These are phyloP conservation scores for Eurytoma adleriae DNA, from an alignment of 2,888 invertebrate genomes.

Conservation along the genomic window DNA sequence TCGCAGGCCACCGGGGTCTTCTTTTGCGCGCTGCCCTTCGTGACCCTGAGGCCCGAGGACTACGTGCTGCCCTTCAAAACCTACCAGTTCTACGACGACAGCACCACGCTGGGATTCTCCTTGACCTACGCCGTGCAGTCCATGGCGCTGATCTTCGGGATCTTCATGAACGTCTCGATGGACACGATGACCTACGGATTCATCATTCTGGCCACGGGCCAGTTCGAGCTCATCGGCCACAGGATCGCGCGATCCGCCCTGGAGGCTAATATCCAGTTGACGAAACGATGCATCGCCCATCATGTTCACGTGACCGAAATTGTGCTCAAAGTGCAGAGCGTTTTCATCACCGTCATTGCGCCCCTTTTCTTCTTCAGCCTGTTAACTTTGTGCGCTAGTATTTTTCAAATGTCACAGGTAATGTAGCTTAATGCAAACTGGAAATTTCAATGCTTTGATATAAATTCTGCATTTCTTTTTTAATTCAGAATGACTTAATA, in stretches of 20 bases:
- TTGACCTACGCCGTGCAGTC: constrained; percentile 38
- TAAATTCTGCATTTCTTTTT: neutral
- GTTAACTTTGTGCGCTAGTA: constrained; percentile 40
- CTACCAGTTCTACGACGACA: constrained; percentile 48
- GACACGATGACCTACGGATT: constrained; percentile 53
- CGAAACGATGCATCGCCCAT: constrained; percentile 33
- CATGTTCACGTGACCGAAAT: constrained; percentile 25
- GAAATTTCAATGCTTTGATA: neutral
- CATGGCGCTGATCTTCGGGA: constrained; percentile 16
- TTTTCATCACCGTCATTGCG: constrained; percentile 38
- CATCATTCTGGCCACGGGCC: constrained; percentile 38
- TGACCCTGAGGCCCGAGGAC: constrained; percentile 20
- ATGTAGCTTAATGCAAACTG: too few relatives aligned
- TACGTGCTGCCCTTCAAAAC: constrained; percentile 35
- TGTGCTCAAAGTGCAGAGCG: constrained; percentile 10
- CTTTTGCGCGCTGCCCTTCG: constrained; percentile 27
- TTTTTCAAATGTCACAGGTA: constrained; percentile 48
- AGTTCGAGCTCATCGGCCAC: constrained; percentile 41
- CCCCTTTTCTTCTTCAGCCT: constrained; percentile 48
- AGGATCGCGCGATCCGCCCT: constrained; percentile 13
- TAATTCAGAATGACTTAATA: constrained; percentile 30
- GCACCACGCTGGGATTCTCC: constrained; percentile 1
- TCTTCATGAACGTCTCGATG: constrained; percentile 45
- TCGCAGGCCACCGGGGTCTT: constrained; percentile 22
- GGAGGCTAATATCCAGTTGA: neutral